Evolutionary conservation across 2,797 vertebrate genomes (phyloP).

Genomic region (Rhabdomys pumilio): DNA sequence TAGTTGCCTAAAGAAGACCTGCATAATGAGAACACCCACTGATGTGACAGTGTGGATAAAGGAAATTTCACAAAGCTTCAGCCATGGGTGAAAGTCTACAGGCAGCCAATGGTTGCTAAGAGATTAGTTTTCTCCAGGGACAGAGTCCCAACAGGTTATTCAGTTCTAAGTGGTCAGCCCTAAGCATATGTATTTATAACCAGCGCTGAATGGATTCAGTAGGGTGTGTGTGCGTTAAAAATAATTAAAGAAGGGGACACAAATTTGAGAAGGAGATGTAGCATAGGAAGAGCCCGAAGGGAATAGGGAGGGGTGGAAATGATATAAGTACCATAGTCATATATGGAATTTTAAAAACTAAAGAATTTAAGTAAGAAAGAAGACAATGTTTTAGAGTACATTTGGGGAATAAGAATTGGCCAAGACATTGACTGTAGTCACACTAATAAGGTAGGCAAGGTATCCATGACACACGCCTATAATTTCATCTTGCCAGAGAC

Average conservation of each 20-base stretch:
- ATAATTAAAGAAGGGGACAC: background rate
- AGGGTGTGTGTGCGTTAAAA: background rate
- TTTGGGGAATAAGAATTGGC: background rate
- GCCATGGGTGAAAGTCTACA: background rate
- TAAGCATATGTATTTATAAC: background rate
- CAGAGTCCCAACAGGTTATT: background rate
- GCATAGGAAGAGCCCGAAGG: background rate
- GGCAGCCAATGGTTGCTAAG: background rate
- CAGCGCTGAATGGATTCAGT: background rate
- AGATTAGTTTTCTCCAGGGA: background rate
- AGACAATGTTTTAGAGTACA: background rate
- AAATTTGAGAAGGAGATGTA: background rate
- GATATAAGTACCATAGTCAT: background rate
- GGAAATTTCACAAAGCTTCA: background rate
- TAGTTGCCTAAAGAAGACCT: background rate
- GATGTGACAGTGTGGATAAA: background rate
- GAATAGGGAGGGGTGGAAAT: background rate
- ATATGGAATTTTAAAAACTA: background rate
- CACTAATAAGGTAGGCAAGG: background rate
- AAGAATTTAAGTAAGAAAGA: background rate
- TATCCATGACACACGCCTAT: background rate
- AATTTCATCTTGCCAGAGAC: background rate
- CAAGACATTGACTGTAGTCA: background rate
- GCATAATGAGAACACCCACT: background rate
- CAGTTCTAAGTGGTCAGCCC: background rate